A percentile compares a stretch with the other conserved stretches of the same genome.
Conservation (phyloP, 2,797 vertebrate genomes). For the Hemitrygon akajei region DNA sequence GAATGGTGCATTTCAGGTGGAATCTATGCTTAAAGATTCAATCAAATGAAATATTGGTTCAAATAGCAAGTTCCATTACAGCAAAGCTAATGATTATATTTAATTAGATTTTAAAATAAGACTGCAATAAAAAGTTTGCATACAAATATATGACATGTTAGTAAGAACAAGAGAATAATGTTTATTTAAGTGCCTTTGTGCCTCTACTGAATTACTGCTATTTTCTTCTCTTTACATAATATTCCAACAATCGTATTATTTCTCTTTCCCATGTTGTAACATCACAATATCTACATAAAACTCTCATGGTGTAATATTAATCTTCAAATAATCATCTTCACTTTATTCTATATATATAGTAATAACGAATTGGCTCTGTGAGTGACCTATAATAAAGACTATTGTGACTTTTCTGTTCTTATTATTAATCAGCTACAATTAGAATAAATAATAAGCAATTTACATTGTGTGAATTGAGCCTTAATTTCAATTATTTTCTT, state of each 20-base stretch:
- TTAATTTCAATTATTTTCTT: background rate
- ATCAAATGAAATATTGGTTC: background rate
- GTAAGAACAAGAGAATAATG: background rate
- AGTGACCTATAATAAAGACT: constrained; percentile 2
- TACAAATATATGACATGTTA: background rate
- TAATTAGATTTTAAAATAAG: constrained; percentile 7
- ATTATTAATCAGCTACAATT: background rate
- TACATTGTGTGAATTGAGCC: background rate
- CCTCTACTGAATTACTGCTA: background rate
- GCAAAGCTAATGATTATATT: background rate
- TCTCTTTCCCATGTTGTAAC: background rate
- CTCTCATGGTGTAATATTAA: background rate
- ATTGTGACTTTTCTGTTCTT: background rate
- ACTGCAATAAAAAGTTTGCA: background rate
- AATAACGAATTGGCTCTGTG: background rate
- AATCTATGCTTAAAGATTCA: background rate
- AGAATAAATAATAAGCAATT: background rate
- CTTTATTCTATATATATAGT: background rate
- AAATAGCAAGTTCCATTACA: background rate
- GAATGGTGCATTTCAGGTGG: background rate
- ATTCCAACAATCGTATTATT: background rate
- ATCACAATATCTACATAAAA: background rate
- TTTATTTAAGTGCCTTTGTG: background rate
- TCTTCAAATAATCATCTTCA: background rate
- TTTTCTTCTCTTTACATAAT: background rate